phyloP scores from a whole-genome alignment of 2,113 vertebrate genomes.

The Notechis scutatus region DNA sequence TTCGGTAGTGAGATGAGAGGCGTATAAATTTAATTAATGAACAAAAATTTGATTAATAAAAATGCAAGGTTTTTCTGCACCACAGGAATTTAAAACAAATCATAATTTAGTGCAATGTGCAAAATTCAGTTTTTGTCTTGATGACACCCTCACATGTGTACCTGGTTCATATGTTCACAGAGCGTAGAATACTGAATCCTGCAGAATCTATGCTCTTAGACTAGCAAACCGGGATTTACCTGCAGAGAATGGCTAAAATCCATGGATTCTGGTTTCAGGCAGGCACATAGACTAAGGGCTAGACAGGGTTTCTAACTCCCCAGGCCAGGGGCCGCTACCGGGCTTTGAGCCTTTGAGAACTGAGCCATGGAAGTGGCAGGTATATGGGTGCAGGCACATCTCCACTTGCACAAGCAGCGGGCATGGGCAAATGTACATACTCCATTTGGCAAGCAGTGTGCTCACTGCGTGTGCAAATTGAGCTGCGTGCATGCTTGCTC shows the following conservation, averaged over 20 bases:
- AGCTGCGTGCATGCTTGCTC: no score
- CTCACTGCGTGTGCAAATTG: no score
- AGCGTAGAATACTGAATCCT: background rate
- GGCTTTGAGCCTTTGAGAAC: no score
- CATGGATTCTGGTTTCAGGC: background rate
- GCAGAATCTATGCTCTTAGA: background rate
- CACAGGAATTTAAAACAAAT: background rate
- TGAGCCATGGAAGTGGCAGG: background rate
- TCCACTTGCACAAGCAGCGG: no score
- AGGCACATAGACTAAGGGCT: background rate
- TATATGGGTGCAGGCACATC: no score
- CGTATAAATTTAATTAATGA: no score
- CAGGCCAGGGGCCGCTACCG: no score
- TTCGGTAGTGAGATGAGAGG: no score
- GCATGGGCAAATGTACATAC: background rate
- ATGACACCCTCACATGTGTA: background rate
- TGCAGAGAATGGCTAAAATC: background rate
- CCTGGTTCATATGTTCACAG: background rate
- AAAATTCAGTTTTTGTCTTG: background rate
- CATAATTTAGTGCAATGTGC: background rate
- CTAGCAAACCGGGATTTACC: background rate
- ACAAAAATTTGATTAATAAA: background rate
- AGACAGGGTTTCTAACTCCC: no score
- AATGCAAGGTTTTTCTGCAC: background rate
- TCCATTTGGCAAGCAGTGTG: background rate